These are phyloP conservation scores for Drosophila paulistorum DNA, from an alignment of 1,140 invertebrate genomes.

Conservation along the genomic window DNA sequence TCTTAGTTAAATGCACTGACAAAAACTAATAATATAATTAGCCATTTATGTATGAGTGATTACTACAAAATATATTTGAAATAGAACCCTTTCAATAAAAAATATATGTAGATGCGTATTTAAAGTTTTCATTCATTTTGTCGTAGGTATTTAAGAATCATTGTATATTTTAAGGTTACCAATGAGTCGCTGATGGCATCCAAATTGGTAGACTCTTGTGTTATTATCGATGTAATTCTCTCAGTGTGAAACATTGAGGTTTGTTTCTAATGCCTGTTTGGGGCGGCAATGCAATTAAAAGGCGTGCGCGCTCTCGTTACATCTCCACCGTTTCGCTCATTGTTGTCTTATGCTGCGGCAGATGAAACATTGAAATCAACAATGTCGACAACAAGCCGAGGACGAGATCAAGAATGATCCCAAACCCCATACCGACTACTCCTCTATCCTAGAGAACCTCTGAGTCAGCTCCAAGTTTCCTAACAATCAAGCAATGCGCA, in stretches of 20 bases:
- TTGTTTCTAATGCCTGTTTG: constrained; percentile 67
- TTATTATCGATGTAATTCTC: background rate
- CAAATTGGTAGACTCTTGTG: too few relatives aligned
- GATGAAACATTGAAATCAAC: constrained; percentile 78
- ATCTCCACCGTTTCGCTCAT: constrained; percentile 35
- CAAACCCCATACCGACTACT: constrained; percentile 20
- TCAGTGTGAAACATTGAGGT: constrained; percentile 21
- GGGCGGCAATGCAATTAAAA: constrained; percentile 76
- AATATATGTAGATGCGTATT: too few relatives aligned
- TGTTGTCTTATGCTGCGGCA: constrained; percentile 47
- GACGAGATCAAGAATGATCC: constrained; percentile 3
- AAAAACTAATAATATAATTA: background rate
- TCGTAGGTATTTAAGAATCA: too few relatives aligned
- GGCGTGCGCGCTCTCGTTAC: constrained; percentile 65
- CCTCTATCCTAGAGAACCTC: constrained; percentile 1
- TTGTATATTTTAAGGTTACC: too few relatives aligned
- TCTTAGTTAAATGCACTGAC: constrained; percentile 21
- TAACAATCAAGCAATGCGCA: constrained; percentile 70
- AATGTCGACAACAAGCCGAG: constrained; percentile 62
- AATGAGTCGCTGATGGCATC: too few relatives aligned
- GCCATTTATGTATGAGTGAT: too few relatives aligned
- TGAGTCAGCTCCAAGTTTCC: constrained; percentile 11
- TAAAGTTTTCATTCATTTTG: too few relatives aligned
- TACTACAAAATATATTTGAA: too few relatives aligned
- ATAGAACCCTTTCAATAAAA: too few relatives aligned